Percentiles rank a stretch among this genome's conserved stretches.
Conservation (phyloP, 1,140 invertebrate species). For the Apis dorsata region DNA sequence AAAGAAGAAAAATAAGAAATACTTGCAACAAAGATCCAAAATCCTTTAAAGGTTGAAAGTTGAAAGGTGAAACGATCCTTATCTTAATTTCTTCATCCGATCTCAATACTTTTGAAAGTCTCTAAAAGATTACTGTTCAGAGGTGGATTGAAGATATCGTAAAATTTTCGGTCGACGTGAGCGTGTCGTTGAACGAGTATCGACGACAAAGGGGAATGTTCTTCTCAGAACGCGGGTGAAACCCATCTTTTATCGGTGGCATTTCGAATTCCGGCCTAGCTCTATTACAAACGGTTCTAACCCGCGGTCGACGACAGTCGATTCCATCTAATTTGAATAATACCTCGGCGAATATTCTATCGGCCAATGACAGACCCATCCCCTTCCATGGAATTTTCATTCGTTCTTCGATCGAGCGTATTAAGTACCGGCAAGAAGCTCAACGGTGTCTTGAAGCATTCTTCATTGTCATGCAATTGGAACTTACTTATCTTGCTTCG, state of each 20-base stretch:
- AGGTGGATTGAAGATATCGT: background rate
- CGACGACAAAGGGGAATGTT: conserved; percentile 17
- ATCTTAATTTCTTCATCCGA: conserved; percentile 37
- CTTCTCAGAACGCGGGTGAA: conserved; percentile 14
- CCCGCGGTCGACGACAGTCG: conserved; percentile 28
- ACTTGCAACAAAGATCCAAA: background rate
- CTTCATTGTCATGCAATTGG: background rate
- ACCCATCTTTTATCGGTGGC: conserved; percentile 16
- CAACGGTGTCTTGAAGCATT: background rate
- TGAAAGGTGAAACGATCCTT: background rate
- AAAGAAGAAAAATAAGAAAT: background rate
- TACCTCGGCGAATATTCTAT: conserved; percentile 48
- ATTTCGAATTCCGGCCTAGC: conserved; percentile 18
- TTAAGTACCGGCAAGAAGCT: background rate
- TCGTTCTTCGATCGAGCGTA: conserved; percentile 15
- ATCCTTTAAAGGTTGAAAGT: background rate
- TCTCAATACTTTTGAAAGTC: conserved; percentile 42
- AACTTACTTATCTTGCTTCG: too few species aligned
- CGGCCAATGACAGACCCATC: background rate
- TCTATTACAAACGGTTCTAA: conserved; percentile 45
- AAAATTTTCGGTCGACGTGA: background rate
- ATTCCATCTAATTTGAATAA: conserved; percentile 57
- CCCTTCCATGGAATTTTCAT: conserved; percentile 16
- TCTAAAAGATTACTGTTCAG: conserved; percentile 25
- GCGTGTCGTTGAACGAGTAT: background rate